Conservation (phyloP, 1,140 invertebrate species). For the Aradophagus sp. region DNA sequence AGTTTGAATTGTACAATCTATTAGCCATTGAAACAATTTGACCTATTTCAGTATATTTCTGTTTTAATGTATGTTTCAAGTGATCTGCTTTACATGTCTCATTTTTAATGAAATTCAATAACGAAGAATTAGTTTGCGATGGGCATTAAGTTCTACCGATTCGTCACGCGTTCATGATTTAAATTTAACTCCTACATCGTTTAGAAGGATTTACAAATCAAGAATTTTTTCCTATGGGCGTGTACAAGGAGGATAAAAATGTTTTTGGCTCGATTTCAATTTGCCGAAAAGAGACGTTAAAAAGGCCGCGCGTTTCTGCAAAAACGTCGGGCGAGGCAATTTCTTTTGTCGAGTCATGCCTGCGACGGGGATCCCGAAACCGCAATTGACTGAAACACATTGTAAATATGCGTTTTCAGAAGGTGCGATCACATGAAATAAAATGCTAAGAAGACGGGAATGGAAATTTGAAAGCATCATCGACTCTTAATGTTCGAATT, state of each 20-base stretch:
- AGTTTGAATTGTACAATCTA: too few relatives aligned
- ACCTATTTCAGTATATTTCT: too few relatives aligned
- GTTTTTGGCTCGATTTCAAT: slow-evolving; percentile 10
- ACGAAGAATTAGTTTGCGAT: too few relatives aligned
- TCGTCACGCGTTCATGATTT: not conserved
- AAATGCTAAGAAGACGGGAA: slow-evolving; percentile 48
- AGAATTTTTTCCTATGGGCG: not conserved
- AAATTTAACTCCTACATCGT: not conserved
- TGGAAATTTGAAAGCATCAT: slow-evolving; percentile 57
- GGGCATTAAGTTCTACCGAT: slow-evolving; percentile 33
- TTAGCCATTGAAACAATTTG: too few relatives aligned
- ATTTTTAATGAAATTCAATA: too few relatives aligned
- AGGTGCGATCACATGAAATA: slow-evolving; percentile 39
- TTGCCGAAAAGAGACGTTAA: not conserved
- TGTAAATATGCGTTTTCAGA: slow-evolving; percentile 39
- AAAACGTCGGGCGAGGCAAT: not conserved
- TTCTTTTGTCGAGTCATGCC: slow-evolving; percentile 18
- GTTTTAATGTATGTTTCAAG: too few relatives aligned
- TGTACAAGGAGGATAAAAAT: not conserved
- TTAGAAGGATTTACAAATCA: not conserved
- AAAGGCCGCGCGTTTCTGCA: slow-evolving; percentile 6
- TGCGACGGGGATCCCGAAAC: slow-evolving; percentile 5
- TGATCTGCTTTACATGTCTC: too few relatives aligned
- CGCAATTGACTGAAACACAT: slow-evolving; percentile 7
- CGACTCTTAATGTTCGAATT: slow-evolving; percentile 57